Conservation (phyloP, 1,140 invertebrate genomes). For the Helicoverpa armigera region DNA sequence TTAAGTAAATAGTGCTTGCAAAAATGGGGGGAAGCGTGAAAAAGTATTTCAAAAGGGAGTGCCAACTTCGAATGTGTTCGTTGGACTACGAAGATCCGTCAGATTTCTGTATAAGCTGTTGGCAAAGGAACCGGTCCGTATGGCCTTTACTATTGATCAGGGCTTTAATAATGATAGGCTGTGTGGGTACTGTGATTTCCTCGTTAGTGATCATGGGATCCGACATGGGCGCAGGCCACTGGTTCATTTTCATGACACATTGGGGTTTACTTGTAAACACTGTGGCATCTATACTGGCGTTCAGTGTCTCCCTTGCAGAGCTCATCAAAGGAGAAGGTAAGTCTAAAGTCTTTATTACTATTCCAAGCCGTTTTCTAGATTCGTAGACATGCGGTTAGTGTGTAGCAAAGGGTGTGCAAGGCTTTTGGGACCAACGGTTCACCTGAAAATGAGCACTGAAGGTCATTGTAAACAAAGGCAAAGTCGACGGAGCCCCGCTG, state of each 20-base stretch:
- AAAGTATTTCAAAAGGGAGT: constrained; percentile 72
- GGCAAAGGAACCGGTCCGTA: constrained; percentile 65
- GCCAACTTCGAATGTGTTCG: constrained; percentile 59
- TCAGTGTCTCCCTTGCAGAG: constrained; percentile 62
- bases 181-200: constrained; percentile 63
- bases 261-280: constrained; percentile 75
- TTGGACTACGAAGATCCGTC: constrained; percentile 66
- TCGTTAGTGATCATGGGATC: constrained; percentile 62
- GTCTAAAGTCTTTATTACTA: constrained; percentile 22
- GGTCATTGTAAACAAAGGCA: too few relatives aligned
- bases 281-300: constrained; percentile 64
- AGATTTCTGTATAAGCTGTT: constrained; percentile 74
- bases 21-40: constrained; percentile 68
- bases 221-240: constrained; percentile 48
- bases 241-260: constrained; percentile 76
- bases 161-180: constrained; percentile 65
- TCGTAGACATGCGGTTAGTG: too few relatives aligned
- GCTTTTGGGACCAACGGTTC: too few relatives aligned
- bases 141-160: constrained; percentile 68
- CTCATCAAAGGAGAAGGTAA: constrained; percentile 69
- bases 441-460: too few relatives aligned
- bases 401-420: too few relatives aligned
- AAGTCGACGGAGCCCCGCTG: too few relatives aligned
- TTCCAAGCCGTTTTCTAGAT: too few relatives aligned
- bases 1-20: background rate